Evolutionary conservation across 2,888 invertebrate genomes (phyloP).

Genomic region (Corbicula japonica): DNA sequence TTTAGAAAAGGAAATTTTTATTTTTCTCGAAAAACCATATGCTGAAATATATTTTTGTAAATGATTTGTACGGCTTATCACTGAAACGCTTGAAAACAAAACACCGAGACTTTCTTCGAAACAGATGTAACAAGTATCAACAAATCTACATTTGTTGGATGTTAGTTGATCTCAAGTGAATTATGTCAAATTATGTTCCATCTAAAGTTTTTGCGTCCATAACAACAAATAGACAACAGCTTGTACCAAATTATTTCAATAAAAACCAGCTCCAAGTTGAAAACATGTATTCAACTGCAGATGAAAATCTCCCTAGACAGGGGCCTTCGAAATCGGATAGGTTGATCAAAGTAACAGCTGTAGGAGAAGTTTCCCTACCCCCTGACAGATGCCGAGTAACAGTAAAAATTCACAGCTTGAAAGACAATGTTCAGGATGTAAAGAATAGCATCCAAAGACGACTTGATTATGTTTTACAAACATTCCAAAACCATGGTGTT

Average conservation of each 20-base stretch:
- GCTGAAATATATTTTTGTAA: no score
- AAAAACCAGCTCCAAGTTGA: slow-evolving; percentile 14
- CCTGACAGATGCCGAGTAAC: slow-evolving; percentile 82
- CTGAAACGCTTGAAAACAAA: not conserved
- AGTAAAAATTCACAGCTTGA: slow-evolving; percentile 75
- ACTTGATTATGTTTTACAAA: slow-evolving; percentile 83
- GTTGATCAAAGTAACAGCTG: slow-evolving; percentile 80
- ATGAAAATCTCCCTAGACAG: slow-evolving; percentile 5
- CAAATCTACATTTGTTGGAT: slow-evolving; percentile 26
- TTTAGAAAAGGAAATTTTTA: no score
- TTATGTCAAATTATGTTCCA: slow-evolving; percentile 67
- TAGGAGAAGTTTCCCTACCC: slow-evolving; percentile 80
- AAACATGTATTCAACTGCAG: slow-evolving; percentile 31
- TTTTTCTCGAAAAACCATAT: no score
- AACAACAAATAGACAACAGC: slow-evolving; percentile 25
- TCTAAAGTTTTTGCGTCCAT: slow-evolving; percentile 70
- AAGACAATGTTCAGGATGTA: slow-evolving; percentile 81
- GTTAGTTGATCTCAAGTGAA: not conserved
- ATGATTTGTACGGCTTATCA: no score
- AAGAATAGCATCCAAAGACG: slow-evolving; percentile 83
- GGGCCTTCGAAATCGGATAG: slow-evolving; percentile 53
- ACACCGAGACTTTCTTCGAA: slow-evolving; percentile 17
- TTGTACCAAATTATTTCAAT: slow-evolving; percentile 7
- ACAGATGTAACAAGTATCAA: slow-evolving; percentile 55
- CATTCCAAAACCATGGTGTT: slow-evolving; percentile 80